phyloP scores from a whole-genome alignment of 1,140 invertebrate genomes.

The Drosophila bifasciata region DNA sequence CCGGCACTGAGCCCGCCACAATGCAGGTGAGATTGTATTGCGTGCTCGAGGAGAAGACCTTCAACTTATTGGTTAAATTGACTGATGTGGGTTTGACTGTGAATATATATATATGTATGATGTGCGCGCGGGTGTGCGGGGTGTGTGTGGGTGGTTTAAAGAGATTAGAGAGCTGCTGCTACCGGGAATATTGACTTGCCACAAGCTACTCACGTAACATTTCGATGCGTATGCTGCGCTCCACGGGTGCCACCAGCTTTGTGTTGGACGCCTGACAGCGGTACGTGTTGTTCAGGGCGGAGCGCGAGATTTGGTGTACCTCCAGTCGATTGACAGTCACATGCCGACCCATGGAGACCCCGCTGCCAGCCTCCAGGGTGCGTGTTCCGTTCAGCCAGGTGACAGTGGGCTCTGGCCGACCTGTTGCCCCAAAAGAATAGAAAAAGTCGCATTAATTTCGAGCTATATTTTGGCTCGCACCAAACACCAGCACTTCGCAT shows the following conservation, averaged over 20 bases:
- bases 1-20: constrained; percentile 92
- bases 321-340: constrained; percentile 91
- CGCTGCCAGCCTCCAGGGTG: constrained; percentile 85
- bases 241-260: constrained; percentile 91
- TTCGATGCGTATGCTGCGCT: constrained; percentile 91
- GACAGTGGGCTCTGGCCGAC: constrained; percentile 91
- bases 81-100: constrained; percentile 91
- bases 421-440: constrained; percentile 84
- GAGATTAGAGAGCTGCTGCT: constrained; percentile 49
- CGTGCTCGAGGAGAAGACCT: constrained; percentile 90
- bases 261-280: constrained; percentile 94
- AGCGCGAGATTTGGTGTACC: constrained; percentile 88
- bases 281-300: constrained; percentile 92
- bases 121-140: constrained; percentile 85
- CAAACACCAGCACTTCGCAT: background rate
- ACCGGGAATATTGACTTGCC: constrained; percentile 42
- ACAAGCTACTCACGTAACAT: constrained; percentile 89
- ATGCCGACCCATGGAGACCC: constrained; percentile 88
- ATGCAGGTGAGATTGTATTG: constrained; percentile 91
- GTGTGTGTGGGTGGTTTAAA: constrained; percentile 87
- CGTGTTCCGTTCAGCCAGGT: constrained; percentile 91
- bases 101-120: constrained; percentile 20
- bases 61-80: constrained; percentile 89
- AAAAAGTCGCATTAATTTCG: constrained; percentile 11
- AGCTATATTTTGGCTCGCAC: background rate